phyloP scores from a whole-genome alignment of 2,888 invertebrate species.

The Hoplodrina blanda region DNA sequence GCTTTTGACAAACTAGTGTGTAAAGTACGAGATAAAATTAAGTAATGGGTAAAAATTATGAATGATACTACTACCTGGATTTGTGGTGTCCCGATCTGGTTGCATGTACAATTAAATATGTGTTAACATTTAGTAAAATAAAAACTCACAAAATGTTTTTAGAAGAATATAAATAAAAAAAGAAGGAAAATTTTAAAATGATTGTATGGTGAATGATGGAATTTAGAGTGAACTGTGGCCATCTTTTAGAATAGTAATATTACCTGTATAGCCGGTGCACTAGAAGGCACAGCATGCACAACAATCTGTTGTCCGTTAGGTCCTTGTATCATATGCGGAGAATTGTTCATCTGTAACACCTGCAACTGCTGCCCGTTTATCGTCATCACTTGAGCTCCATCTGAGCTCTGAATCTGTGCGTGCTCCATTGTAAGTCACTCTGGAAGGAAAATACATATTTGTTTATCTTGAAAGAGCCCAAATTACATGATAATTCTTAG shows the following conservation, averaged over 20 bases:
- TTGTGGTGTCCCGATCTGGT: constrained; percentile 86
- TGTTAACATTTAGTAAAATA: constrained; percentile 13
- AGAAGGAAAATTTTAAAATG: too few relatives aligned
- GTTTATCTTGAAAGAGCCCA: not conserved
- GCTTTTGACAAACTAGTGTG: not conserved
- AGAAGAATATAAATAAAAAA: too few relatives aligned
- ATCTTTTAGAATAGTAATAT: not conserved
- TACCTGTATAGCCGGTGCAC: constrained; percentile 91
- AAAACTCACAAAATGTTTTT: not conserved
- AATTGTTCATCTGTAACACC: constrained; percentile 89
- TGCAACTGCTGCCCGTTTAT: constrained; percentile 92
- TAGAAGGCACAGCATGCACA: constrained; percentile 92
- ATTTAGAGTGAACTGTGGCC: not conserved
- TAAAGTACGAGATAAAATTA: not conserved
- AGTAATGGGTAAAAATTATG: constrained; percentile 18
- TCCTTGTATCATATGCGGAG: constrained; percentile 92
- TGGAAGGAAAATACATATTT: not conserved
- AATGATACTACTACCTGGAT: constrained; percentile 86
- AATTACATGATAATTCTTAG: not conserved
- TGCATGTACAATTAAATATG: constrained; percentile 73
- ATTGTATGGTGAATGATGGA: constrained; percentile 8
- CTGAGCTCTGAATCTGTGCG: constrained; percentile 89
- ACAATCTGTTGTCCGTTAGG: constrained; percentile 93
- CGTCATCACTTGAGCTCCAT: constrained; percentile 92
- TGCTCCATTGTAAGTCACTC: constrained; percentile 89